phyloP scores from a whole-genome alignment of 2,888 invertebrate genomes.

The Drosophila sordidula region DNA sequence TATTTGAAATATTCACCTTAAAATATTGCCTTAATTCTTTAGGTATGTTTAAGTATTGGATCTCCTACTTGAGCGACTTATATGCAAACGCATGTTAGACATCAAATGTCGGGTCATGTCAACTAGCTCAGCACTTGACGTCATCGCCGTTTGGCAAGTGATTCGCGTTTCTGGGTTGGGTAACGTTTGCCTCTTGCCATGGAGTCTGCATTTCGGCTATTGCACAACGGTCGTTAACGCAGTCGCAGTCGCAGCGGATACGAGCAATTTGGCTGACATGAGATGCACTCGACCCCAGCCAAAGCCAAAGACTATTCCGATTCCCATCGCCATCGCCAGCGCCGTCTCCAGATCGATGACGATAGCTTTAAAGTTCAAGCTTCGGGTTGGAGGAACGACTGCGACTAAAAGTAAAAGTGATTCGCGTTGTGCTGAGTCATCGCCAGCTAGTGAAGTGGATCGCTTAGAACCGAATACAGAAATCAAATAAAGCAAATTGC shows the following conservation, averaged over 20 bases:
- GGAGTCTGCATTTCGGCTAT: constrained; percentile 25
- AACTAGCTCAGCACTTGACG: constrained; percentile 19
- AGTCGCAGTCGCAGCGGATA: constrained; percentile 53
- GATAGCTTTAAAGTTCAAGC: constrained; percentile 27
- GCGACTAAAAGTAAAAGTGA: constrained; percentile 64
- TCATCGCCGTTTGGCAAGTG: constrained; percentile 18
- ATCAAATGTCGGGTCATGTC: constrained; percentile 55
- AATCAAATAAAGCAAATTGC: constrained; percentile 44
- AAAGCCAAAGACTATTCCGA: constrained; percentile 6
- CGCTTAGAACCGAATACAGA: constrained; percentile 30
- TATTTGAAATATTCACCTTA: no score
- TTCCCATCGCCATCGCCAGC: no score
- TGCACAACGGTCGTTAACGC: constrained; percentile 25
- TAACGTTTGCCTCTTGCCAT: constrained; percentile 34
- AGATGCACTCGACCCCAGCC: constrained; percentile 50
- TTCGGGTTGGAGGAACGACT: constrained; percentile 10
- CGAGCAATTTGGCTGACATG: constrained; percentile 63
- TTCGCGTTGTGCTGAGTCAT: constrained; percentile 57
- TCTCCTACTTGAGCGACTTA: no score
- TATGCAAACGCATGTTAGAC: neutral
- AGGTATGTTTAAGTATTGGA: neutral
- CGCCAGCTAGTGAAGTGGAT: constrained; percentile 21
- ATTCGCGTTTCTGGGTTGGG: constrained; percentile 37
- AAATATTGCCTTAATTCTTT: no score
- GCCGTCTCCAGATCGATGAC: constrained; percentile 7